Conservation (phyloP, 2,113 vertebrate genomes). For the Trinectes maculatus region DNA sequence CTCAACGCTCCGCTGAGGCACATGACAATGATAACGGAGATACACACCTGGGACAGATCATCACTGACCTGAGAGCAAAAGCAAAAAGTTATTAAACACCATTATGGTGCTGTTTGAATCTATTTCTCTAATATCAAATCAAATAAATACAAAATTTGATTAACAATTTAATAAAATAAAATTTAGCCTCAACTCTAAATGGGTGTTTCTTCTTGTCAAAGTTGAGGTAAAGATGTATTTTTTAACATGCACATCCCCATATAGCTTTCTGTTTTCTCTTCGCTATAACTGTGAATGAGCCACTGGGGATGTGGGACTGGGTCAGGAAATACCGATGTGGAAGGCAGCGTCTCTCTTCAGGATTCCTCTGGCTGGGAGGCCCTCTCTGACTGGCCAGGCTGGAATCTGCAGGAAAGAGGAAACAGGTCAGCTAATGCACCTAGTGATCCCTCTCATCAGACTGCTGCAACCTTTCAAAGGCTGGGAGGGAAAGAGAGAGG, state of each 20-base stretch:
- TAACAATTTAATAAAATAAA: too few species aligned
- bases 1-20: too few species aligned
- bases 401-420: constrained; percentile 68
- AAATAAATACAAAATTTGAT: constrained; percentile 3
- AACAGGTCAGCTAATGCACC: constrained; percentile 62
- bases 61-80: too few species aligned
- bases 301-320: constrained; percentile 63
- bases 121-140: too few species aligned
- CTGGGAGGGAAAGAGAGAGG: constrained; percentile 24
- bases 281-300: constrained; percentile 56
- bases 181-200: too few species aligned
- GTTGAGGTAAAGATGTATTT: constrained; percentile 26
- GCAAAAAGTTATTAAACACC: too few species aligned
- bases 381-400: constrained; percentile 41
- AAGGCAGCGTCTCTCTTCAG: constrained; percentile 61
- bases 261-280: constrained; percentile 40
- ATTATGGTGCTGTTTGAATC: too few species aligned
- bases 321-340: constrained; percentile 76
- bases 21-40: too few species aligned
- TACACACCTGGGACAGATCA: too few species aligned
- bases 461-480: constrained; percentile 55
- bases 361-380: constrained; percentile 68
- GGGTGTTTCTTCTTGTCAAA: constrained; percentile 22
- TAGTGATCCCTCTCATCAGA: constrained; percentile 61
- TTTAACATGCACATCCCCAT: constrained; percentile 29